phyloP scores from a whole-genome alignment of 2,113 vertebrate genomes.

The Pseudorhombus dupliciocellatus region DNA sequence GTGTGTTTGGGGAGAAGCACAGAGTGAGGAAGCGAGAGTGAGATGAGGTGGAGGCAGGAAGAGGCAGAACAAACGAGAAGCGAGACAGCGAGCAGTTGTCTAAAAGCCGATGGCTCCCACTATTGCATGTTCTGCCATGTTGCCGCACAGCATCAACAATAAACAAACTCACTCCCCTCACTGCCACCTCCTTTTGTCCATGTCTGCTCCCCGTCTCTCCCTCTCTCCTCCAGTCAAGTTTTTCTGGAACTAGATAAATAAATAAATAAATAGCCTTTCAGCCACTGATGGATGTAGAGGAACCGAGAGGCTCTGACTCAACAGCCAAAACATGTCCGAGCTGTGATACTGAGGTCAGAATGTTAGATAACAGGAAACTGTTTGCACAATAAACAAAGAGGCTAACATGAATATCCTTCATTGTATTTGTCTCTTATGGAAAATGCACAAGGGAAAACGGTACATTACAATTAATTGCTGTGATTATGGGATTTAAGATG shows the following conservation, averaged over 20 bases:
- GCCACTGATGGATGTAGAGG: background rate
- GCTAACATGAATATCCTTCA: background rate
- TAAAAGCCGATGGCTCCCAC: slow-evolving; percentile 52
- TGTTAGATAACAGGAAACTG: background rate
- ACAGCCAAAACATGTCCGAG: background rate
- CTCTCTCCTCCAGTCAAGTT: background rate
- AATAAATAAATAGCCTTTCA: slow-evolving; percentile 13
- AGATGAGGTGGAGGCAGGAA: slow-evolving; percentile 8
- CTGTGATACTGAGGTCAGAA: background rate
- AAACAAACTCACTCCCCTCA: slow-evolving; percentile 5
- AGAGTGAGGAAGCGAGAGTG: background rate
- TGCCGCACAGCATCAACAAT: slow-evolving; percentile 38
- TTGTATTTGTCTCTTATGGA: background rate
- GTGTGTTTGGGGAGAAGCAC: slow-evolving; percentile 2
- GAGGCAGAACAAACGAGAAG: slow-evolving; percentile 25
- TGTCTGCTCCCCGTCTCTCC: background rate
- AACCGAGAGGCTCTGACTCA: background rate
- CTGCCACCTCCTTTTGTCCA: background rate
- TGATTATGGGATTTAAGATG: slow-evolving; percentile 23
- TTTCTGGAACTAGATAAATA: slow-evolving; percentile 39
- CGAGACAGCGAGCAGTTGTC: slow-evolving; percentile 11
- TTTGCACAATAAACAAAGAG: background rate
- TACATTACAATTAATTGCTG: background rate
- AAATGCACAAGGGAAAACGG: slow-evolving; percentile 3
- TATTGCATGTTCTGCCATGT: slow-evolving; percentile 31